Evolutionary conservation across 1,140 invertebrate species (phyloP), one percentile per base, ranked within the genome.

Genomic region (Panagrolaimus sp.): DNA sequence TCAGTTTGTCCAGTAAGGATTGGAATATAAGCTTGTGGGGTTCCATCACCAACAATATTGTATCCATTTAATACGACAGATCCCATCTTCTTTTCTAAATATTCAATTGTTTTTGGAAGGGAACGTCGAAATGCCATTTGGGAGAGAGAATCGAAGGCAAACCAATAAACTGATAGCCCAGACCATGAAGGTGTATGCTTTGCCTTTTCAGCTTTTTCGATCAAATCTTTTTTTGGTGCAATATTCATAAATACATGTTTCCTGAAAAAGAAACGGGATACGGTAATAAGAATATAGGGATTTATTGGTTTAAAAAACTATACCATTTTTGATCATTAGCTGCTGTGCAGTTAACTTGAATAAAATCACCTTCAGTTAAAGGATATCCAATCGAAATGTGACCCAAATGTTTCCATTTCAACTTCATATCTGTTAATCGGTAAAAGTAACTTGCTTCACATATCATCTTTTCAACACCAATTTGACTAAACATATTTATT

Each of bases 61-160:
- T 86, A 85, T 68, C 51, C 72, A 90, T 78, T 91, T 85, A 0
- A 94, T 82, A 7, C 85, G 13, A 88, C 84, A 5, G 88, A 88
- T 25, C 87, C 84, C n/a, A 94, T 82, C 9, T 85, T 81, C 13
- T 91, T 84, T 0, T 85, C 89, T 31, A 95, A 84, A 79, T 90
- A 91, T 25, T 87, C 84, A 78, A 91, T 90, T 9, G 89, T 89
- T 72, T 89, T 89, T 1, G 92, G 92, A 57, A 96, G 84, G 76
- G 91, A 90, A 38, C 92, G 86, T 25, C 91, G 89, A 79, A 93
- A 93, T 1, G 89, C 89, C 82, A 92, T 90, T 43, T 89, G 86
- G 0, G 92, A 92, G 0, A 93, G 83, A 0, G 92, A 94, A 84
- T 96, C 93, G 81, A 93, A 91, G 0, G 91, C 92, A 68, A 93